Conservation (phyloP, 2,888 invertebrate species). For the Chalcosyrphus nemorum region DNA sequence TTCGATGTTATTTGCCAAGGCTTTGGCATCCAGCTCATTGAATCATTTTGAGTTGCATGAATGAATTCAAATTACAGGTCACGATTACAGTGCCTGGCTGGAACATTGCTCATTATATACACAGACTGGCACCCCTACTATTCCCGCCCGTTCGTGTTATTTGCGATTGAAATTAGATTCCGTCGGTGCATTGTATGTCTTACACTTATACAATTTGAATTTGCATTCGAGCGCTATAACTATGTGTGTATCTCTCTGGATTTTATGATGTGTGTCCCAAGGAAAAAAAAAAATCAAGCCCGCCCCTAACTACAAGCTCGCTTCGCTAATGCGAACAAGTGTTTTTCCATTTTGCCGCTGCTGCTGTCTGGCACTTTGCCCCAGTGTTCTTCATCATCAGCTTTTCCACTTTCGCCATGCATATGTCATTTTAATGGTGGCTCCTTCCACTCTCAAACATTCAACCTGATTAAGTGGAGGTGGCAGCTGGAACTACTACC, state of each 20-base stretch:
- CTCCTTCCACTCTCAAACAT: neutral
- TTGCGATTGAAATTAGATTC: slow-evolving; percentile 71
- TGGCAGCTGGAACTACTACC: neutral
- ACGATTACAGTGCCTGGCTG: slow-evolving; percentile 14
- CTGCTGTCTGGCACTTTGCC: slow-evolving; percentile 40
- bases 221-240: slow-evolving; percentile 33
- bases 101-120: slow-evolving; percentile 24
- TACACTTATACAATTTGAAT: slow-evolving; percentile 64
- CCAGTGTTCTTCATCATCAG: slow-evolving; percentile 61
- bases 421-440: slow-evolving; percentile 66
- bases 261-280: slow-evolving; percentile 22
- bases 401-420: slow-evolving; percentile 59
- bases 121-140: neutral
- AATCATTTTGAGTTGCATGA: neutral
- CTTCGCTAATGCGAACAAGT: slow-evolving; percentile 56
- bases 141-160: slow-evolving; percentile 38
- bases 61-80: neutral
- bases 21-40: neutral
- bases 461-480: slow-evolving; percentile 46
- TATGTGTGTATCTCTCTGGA: neutral
- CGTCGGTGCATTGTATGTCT: slow-evolving; percentile 54
- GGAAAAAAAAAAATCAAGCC: no score
- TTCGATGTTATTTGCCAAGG: neutral
- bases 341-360: slow-evolving; percentile 35
- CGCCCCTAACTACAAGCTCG: slow-evolving; percentile 53